Evolutionary conservation across 64 coral and sea anemone species (phyloP), one percentile per base, ranked within the genome.

Genomic region (Porites lutea): DNA sequence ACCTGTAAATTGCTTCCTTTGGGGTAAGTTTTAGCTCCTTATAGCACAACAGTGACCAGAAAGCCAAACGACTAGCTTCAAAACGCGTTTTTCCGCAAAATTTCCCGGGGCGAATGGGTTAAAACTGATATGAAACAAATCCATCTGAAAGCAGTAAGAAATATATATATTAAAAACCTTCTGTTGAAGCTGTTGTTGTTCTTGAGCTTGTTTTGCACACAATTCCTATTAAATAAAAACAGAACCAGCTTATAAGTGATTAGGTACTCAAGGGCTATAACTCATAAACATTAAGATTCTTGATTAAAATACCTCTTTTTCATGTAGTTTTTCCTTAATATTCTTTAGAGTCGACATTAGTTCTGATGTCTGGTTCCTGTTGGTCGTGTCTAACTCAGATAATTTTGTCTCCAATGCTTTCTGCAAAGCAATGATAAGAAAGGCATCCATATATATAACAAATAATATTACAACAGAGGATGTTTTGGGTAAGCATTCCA

Each of bases 291-390:
- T 37, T 37, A 37, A n/a, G n/a, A n/a, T n/a, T 49, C 48, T 6
- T 77, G 3, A 4, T 49, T 50, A 5, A 16, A 27, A 54, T 82
- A 97, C 95, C 95, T 97, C 93, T 20, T 92, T 88, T 72, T 97
- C 89, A 50, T 94, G 83, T 13, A 94, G 78, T 50, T 94, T 97
- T 83, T 91, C 95, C 22, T 97, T 97, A 1, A 97, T 75, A 67
- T 90, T 90, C 63, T 86, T 93, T 46, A 97, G 79, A 16, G 75
- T 97, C 47, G 54, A 59, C 75, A 94, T 97, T 6, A 97, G 52
- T 14, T 97, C 87, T 46, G 95, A 94, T 49, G 87, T 86, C 18
- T 97, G 90, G 37, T 85, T 83, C 75, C 94, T 94, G 60, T 47
- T 76, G 3, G 81, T 68, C 15, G 57, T 88, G 10, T 94, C 95